Base-by-base conservation (phyloP, 2,888 invertebrate genomes). In the Colostygia pectinataria region DNA sequence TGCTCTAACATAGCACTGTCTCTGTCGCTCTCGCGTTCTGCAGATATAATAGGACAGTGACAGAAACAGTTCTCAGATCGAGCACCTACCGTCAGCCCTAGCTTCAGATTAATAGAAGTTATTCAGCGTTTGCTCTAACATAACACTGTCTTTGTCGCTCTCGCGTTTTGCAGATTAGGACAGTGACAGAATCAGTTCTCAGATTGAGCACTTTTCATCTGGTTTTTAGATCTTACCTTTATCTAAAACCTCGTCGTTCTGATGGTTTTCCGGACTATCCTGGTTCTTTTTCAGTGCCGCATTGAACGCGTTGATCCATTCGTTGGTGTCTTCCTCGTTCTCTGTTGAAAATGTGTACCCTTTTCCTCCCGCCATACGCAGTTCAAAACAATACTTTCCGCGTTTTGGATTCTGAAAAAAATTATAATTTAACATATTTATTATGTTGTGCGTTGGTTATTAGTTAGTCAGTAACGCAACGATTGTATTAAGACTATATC, bases 261-360 rank as follows among this genome's bases (percentile, higher is more conserved):
- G 95, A 68, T 95, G 94, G 41, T 70, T 68, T 43, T 79, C 86
- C 41, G 77, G 79, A 43, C 46, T 66, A 41, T 86, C 83, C 24
- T 81, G 80, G 46, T 77, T 83, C 71, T 95, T 95, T 61, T 95
- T 95, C 57, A 98, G 85, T n/a, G 97, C 96, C 13, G 94, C 95
- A 55, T 93, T 95, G 15, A 98, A 91, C 61, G 96, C 96, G 43
- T 86, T 91, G 15, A 98, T 92, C 98, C 98, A 98, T 69, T 96
- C 97, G 65, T 90, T 92, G 66, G 92, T 87, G 60, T 98, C 98
- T 5, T 92, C 91, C 65, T 98, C 98, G 67, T 92, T 95, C 69
- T 98, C 98, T 0, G 97, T 94, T 4, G 97, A 96, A 66, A 98
- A 92, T 34, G 95, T 93, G 68, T 96, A 97, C 0, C 96, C 95